phyloP scores from a whole-genome alignment of 2,888 invertebrate species.

The Stictocephala bisonia region DNA sequence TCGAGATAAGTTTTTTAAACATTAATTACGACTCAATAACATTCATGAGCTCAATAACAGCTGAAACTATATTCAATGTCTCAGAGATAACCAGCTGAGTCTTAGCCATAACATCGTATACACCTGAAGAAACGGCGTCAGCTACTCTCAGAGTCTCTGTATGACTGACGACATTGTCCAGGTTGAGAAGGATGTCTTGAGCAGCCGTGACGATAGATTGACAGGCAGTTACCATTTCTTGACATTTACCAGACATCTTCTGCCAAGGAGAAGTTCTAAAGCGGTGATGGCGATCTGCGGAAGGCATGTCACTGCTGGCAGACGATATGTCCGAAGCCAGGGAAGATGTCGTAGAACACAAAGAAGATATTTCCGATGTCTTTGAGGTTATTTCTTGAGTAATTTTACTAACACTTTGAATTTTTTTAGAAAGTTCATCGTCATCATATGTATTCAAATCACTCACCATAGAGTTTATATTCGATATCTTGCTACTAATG shows the following conservation, averaged over 20 bases:
- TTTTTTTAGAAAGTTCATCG: conserved; percentile 27
- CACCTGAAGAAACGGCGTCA: background rate
- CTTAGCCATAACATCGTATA: background rate
- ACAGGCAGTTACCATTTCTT: background rate
- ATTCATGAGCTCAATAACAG: conserved; percentile 1
- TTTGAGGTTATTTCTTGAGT: conserved; percentile 36
- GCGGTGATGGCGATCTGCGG: background rate
- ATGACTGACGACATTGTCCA: background rate
- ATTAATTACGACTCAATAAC: conserved; percentile 10
- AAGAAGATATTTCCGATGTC: conserved; percentile 18
- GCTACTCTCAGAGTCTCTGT: background rate
- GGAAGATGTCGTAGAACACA: conserved; percentile 9
- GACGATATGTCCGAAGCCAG: conserved; percentile 29
- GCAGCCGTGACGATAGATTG: conserved; percentile 15
- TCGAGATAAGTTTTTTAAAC: too few species aligned
- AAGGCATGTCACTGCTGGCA: conserved; percentile 27
- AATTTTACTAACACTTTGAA: conserved; percentile 12
- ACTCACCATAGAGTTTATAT: conserved; percentile 11
- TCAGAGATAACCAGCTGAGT: conserved; percentile 16
- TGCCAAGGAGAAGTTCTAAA: conserved; percentile 24
- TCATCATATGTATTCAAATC: conserved; percentile 32
- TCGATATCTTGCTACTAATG: conserved; percentile 16
- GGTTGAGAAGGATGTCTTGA: conserved; percentile 22
- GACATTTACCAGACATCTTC: conserved; percentile 18
- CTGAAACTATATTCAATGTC: background rate